Base-by-base conservation (phyloP, 2,888 invertebrate species). In the Shargacucullia verbasci region DNA sequence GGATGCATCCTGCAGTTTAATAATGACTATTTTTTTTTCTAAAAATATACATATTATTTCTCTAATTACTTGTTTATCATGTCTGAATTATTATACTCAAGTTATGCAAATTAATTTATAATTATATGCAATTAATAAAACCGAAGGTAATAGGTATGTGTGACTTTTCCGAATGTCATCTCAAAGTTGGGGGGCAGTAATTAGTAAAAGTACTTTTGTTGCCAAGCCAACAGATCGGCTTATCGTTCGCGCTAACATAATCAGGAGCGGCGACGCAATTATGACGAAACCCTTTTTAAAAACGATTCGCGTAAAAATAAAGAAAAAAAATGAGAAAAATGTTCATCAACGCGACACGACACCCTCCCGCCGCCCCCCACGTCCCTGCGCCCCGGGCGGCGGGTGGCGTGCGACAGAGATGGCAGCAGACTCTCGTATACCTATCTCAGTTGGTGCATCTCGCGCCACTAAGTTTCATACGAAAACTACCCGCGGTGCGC, bases 311-410 rank as follows among this genome's bases (percentile, higher is more conserved):
- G 88, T 89, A 85, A 91, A 91, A 93, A 92, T 88, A 90, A 91
- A 89, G 87, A 89, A 92, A 92, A n/a, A 63, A 92, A 91, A 91
- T 86, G 90, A 91, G 91, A 93, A 93, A 92, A 94, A 93, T 92
- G 92, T 92, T 93, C 93, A 93, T 94, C 93, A 94, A 93, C 94
- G 92, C 93, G 92, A 93, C 94, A 92, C 90, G 89, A 85, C 86
- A 81, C 87, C 87, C 87, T 84, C 83, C 82, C 80, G 76, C 76
- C 77, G n/a, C 59, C 78, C 84, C 84, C 78, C 79, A 38, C 43
- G 61, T 56, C 78, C 83, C 79, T 69, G 75, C 82, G 87, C 90
- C 84, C 83, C 85, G 82, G 88, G 90, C 89, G 87, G 88, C 90
- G 91, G 92, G 92, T 84, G 91, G 91, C 50, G 81, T 76, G 81